Evolutionary conservation across 2,797 vertebrate species (phyloP).

Genomic region (Helostoma temminkii): DNA sequence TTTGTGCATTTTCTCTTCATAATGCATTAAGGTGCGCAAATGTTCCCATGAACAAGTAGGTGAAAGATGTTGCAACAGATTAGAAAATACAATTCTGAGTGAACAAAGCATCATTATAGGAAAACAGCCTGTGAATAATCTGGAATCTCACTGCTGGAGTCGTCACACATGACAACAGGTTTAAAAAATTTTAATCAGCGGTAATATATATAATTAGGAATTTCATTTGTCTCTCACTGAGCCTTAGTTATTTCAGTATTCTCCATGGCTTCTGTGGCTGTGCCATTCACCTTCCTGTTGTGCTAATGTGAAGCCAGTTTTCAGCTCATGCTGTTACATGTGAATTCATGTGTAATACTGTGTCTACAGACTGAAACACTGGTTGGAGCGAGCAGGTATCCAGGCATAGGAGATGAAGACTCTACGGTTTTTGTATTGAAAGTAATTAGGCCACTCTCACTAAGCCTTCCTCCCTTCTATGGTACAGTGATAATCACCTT

Average conservation of each 20-base stretch:
- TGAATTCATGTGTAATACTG: constrained; percentile 9
- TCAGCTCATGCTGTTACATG: constrained; percentile 21
- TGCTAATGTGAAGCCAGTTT: constrained; percentile 9
- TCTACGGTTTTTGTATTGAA: constrained; percentile 39
- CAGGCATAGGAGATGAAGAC: constrained; percentile 30
- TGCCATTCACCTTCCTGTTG: constrained; percentile 6
- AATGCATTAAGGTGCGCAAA: constrained; percentile 49
- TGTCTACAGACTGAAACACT: constrained; percentile 13
- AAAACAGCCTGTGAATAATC: constrained; percentile 25
- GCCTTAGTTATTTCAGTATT: constrained; percentile 27
- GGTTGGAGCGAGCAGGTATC: constrained; percentile 5
- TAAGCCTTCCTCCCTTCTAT: constrained; percentile 39
- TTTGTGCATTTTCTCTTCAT: constrained; percentile 52
- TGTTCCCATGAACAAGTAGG: constrained; percentile 34
- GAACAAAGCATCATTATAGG: constrained; percentile 22
- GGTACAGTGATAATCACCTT: constrained; percentile 45
- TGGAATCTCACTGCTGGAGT: constrained; percentile 14
- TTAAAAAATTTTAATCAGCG: background rate
- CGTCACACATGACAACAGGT: constrained; percentile 7
- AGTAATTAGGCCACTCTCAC: constrained; percentile 60
- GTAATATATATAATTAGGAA: constrained; percentile 17
- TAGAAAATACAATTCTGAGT: constrained; percentile 52
- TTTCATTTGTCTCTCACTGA: constrained; percentile 16
- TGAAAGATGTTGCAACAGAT: constrained; percentile 58
- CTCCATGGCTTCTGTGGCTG: constrained; percentile 10